These are phyloP conservation scores for Saccopteryx leptura DNA, from an alignment of 2,113 vertebrate genomes.

Conservation along the genomic window DNA sequence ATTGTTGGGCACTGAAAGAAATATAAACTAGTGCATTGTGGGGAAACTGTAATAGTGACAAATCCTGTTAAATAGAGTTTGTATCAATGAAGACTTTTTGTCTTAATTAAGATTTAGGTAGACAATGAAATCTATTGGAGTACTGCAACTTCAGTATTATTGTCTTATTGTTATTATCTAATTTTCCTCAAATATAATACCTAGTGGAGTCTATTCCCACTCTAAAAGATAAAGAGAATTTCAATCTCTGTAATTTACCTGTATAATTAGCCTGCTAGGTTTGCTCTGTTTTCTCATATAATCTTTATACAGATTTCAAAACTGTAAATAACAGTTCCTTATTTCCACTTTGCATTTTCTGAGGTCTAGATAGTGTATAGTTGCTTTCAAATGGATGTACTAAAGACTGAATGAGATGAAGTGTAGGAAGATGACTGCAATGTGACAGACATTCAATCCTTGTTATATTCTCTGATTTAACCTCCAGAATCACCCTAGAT, in stretches of 20 bases:
- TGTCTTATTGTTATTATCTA: background rate
- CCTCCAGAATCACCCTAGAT: background rate
- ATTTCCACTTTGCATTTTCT: background rate
- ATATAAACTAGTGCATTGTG: background rate
- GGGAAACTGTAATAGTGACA: background rate
- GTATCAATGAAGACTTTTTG: background rate
- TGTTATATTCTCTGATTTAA: background rate
- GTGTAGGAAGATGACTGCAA: background rate
- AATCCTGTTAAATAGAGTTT: background rate
- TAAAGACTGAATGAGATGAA: background rate
- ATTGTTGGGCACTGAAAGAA: background rate
- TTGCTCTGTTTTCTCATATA: background rate
- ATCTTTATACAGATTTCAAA: background rate
- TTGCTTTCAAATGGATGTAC: background rate
- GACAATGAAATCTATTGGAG: background rate
- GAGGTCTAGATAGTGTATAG: background rate
- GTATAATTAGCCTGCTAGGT: background rate
- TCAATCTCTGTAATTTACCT: background rate
- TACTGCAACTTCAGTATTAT: background rate
- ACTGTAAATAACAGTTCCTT: background rate
- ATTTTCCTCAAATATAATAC: background rate
- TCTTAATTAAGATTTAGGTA: background rate
- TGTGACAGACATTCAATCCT: background rate
- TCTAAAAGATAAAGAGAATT: background rate
- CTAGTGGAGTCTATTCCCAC: background rate